Conservation (phyloP, 1,140 invertebrate species). For the Mizuhopecten yessoensis region DNA sequence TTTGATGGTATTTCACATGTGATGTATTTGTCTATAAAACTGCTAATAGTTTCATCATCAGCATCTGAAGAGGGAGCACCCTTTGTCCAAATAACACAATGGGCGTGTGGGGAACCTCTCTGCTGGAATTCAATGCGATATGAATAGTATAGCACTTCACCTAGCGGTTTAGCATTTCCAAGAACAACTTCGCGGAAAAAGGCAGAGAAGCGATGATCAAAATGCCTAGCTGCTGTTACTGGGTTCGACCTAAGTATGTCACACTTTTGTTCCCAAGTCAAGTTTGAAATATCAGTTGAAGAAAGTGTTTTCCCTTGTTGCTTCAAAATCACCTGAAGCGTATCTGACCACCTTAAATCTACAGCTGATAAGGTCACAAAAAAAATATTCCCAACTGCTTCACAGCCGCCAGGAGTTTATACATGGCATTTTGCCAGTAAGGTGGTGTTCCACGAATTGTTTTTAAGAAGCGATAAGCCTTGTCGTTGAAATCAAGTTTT, state of each 20-base stretch:
- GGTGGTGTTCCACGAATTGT: constrained; percentile 58
- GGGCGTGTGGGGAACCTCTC: constrained; percentile 57
- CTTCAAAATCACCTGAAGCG: constrained; percentile 48
- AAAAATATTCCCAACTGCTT: constrained; percentile 59
- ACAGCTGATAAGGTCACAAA: constrained; percentile 58
- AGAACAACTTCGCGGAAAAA: constrained; percentile 46
- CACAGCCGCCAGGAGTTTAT: constrained; percentile 60
- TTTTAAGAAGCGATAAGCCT: constrained; percentile 61
- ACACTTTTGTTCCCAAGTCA: constrained; percentile 58
- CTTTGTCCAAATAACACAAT: constrained; percentile 50
- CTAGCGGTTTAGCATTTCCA: constrained; percentile 51
- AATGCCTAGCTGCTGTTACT: constrained; percentile 58
- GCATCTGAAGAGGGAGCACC: constrained; percentile 49
- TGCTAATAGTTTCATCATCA: constrained; percentile 2
- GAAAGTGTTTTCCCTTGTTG: constrained; percentile 54
- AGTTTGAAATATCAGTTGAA: constrained; percentile 20
- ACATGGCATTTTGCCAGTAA: constrained; percentile 65
- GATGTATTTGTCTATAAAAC: constrained; percentile 49
- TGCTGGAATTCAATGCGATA: constrained; percentile 62
- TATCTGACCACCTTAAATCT: constrained; percentile 61
- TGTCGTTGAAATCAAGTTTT: constrained; percentile 52
- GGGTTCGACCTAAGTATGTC: constrained; percentile 55
- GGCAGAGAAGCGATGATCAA: constrained; percentile 54
- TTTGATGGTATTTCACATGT: constrained; percentile 46
- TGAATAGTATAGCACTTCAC: constrained; percentile 53